Base-by-base conservation (phyloP, 2,888 invertebrate species). In the Erpobdella octoculata region DNA sequence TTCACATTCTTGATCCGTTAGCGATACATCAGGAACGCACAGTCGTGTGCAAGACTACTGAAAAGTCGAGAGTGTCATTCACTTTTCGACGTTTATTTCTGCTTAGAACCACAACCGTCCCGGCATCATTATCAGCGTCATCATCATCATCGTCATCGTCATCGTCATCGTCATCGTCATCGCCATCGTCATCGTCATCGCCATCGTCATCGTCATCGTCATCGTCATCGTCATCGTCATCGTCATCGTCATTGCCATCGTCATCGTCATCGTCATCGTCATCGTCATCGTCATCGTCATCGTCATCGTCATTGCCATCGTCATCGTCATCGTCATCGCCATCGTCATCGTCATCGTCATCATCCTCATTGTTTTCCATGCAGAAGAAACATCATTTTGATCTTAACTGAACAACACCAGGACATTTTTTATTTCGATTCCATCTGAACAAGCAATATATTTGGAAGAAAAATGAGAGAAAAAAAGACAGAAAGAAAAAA, bases 141-240 rank as follows among this genome's bases (percentile, higher is more conserved):
- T 41, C 41, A 41, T 41, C 41, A 41, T 41, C 41, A 41, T 41
- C 41, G 18, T 41, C 41, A 18, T 41, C 41, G 18, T 18, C 41
- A 18, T 41, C 41, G 18, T 41, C 41, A 41, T 41, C 41, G 18
- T 41, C 41, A 41, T 41, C 41, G 18, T 41, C 41, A 41, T 41
- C 41, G 18, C 25, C 48, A 9, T 48, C 48, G 25, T 48, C 48
- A 48, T 48, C 48, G 18, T 59, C 59, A 59, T 59, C 59, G 21
- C 28, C 59, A 59, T 59, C 59, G 21, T 59, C 59, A 59, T 59
- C 59, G 21, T 59, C 59, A 59, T 59, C 59, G 21, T 59, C 59
- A 59, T 59, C 28, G 21, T 59, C 59, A 59, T n/a, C 59, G 21
- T 59, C 59, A n/a, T 41, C 18, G 41, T 18, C 18, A 41, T 41